These are phyloP conservation scores for Monodelphis domestica DNA, from an alignment of 2,797 vertebrate species.

Conservation along the genomic window DNA sequence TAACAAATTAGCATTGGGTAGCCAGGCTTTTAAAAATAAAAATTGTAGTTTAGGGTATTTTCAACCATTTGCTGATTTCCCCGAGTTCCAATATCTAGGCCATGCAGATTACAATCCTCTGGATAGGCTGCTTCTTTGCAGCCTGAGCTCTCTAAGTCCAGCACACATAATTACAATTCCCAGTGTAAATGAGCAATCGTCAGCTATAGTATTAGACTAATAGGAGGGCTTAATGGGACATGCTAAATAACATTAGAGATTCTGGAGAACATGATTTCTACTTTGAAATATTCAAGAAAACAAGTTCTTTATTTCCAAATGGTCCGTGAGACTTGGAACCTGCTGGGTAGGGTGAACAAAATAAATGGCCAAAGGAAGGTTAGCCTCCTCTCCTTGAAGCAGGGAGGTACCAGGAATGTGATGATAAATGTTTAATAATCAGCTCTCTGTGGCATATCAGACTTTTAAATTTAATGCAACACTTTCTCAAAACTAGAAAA, in stretches of 20 bases:
- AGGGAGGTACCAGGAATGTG: neutral
- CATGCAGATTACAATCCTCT: neutral
- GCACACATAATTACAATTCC: neutral
- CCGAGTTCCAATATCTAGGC: neutral
- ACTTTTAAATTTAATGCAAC: neutral
- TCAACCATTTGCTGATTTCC: neutral
- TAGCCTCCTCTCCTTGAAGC: neutral
- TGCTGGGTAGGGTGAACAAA: neutral
- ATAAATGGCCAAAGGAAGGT: neutral
- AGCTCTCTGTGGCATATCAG: neutral
- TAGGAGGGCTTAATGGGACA: neutral
- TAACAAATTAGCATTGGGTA: neutral
- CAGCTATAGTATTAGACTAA: neutral
- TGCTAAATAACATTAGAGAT: slow-evolving; percentile 43
- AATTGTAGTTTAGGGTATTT: neutral
- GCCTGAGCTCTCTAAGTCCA: neutral
- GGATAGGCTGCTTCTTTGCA: neutral
- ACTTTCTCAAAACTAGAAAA: neutral
- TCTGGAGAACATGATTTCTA: neutral
- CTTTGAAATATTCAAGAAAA: slow-evolving; percentile 1
- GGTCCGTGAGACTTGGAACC: neutral
- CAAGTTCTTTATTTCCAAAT: neutral
- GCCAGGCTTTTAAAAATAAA: neutral
- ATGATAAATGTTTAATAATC: neutral
- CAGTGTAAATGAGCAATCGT: neutral